These are phyloP conservation scores for Gadus chalcogrammus DNA, from an alignment of 2,113 vertebrate genomes.

Conservation along the genomic window DNA sequence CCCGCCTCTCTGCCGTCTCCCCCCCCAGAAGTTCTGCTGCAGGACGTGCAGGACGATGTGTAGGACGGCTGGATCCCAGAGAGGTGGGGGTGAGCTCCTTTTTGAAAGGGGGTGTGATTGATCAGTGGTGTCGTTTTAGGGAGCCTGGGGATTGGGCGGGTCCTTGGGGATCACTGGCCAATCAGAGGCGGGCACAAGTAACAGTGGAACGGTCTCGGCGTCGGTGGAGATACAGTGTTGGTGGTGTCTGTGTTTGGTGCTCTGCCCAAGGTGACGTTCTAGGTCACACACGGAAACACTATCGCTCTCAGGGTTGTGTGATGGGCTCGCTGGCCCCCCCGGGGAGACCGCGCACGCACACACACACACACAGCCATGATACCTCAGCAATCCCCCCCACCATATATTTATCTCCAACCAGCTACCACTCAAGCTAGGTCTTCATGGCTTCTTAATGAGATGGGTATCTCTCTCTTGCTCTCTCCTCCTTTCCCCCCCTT, in stretches of 20 bases:
- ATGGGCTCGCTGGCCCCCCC: not conserved
- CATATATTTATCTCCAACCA: too few relatives aligned
- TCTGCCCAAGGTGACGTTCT: constrained; percentile 14
- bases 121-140: too few relatives aligned
- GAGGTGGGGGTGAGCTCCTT: too few relatives aligned
- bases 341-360: constrained; percentile 11
- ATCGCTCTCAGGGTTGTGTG: not conserved
- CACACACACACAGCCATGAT: constrained; percentile 1
- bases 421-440: too few relatives aligned
- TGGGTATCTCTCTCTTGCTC: not conserved
- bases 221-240: not conserved
- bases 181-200: not conserved
- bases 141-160: constrained; percentile 8
- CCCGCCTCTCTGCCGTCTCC: too few relatives aligned
- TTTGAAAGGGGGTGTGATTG: too few relatives aligned
- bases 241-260: not conserved
- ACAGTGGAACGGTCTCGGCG: not conserved
- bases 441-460: too few relatives aligned
- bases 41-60: too few relatives aligned
- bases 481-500: not conserved
- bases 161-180: not conserved
- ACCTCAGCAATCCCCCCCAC: not conserved
- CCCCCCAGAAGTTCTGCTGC: too few relatives aligned
- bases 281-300: constrained; percentile 24
- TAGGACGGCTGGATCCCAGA: too few relatives aligned